Base-by-base conservation (phyloP, 1,140 invertebrate genomes). In the Tetraneura akinire region DNA sequence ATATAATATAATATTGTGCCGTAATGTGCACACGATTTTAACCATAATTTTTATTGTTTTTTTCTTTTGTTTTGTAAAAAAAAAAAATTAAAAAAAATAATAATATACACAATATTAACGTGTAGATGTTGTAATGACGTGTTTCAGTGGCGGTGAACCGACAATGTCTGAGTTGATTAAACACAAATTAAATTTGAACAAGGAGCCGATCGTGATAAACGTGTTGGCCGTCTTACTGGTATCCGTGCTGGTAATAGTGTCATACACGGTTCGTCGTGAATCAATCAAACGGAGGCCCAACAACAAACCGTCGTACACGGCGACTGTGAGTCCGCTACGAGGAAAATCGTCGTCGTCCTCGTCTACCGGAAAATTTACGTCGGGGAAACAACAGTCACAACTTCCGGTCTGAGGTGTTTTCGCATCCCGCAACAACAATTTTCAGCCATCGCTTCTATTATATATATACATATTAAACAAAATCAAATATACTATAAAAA, bases 301-400 rank as follows among this genome's bases (percentile, higher is more conserved):
- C 37, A 78, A 45, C 37, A 60, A 57, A 62, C 32, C 51, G 14
- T 37, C 55, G 3, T 62, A 55, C 55, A 60, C 73, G 3, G 73
- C 73, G 5, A 76, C 74, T 16, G 74, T 78, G 9, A 78, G 74
- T 26, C 74, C 74, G 5, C n/a, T 78, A 0, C 74, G 74, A n/a
- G 16, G 37, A 23, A 57, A 55, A 45, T 60, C 70, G 13, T 73
- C 71, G 51, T 57, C 71, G 29, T 32, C n/a, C n/a, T n/a, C 51
- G 16, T 78, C 74, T 18, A 78, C 74, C 16, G 37, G 55, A 62
- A 78, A 78, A 21, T 60, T 78, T 45, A 45, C 45, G 29, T 51
- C 68, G 16, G 68, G 68, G 29, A 71, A 71, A 13, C 68, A 71
- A n/a, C 29, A 45, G 14, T 71, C 68, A 18, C 74, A 78, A 18